phyloP scores from a whole-genome alignment of 92 coral and sea anemone genomes.

The Plumapathes pennacea region DNA sequence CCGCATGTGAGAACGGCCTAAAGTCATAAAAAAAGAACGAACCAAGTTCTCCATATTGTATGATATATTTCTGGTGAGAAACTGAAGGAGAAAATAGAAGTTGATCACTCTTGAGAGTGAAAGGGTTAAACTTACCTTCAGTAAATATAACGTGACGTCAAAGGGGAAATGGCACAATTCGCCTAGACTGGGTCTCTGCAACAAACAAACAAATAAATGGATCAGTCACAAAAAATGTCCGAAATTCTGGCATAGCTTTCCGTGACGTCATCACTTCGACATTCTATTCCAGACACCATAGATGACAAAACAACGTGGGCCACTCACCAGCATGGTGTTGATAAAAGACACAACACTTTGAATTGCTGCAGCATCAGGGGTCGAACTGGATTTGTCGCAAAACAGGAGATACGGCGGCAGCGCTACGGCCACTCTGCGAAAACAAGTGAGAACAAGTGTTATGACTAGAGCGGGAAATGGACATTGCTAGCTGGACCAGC shows the following conservation, averaged over 20 bases:
- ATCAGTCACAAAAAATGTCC: no score
- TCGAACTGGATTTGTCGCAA: conserved; percentile 6
- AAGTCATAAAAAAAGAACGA: neutral
- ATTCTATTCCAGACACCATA: no score
- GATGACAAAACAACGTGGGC: no score
- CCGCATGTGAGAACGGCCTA: no score
- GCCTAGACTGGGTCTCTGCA: neutral
- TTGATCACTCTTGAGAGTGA: no score
- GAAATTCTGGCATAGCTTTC: no score
- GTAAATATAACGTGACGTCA: conserved; percentile 20
- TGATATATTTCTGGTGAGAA: no score
- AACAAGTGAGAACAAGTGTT: neutral
- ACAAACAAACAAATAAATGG: no score
- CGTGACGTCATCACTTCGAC: no score
- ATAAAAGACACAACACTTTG: conserved; percentile 17
- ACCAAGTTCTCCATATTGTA: no score
- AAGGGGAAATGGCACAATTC: conserved; percentile 30
- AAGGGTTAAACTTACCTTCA: no score
- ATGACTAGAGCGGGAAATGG: neutral
- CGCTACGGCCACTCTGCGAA: conserved; percentile 30
- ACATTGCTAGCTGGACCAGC: neutral
- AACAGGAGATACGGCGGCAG: conserved; percentile 59
- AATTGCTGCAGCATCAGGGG: conserved; percentile 2
- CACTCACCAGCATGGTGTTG: conserved; percentile 44
- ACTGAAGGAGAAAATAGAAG: no score